phyloP scores from a whole-genome alignment of 2,888 invertebrate genomes.

The Apotomis capreana region DNA sequence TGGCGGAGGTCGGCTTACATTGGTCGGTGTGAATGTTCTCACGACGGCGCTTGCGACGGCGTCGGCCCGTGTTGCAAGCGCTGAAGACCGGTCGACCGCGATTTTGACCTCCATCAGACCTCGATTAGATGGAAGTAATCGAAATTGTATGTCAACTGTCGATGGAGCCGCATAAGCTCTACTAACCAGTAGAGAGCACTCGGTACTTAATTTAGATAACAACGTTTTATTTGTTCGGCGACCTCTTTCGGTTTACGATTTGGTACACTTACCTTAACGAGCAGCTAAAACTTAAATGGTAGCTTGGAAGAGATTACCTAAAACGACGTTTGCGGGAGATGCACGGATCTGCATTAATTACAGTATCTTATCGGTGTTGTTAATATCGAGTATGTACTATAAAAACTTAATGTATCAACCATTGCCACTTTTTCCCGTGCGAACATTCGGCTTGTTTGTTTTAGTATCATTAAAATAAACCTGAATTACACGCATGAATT shows the following conservation, averaged over 20 bases:
- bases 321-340: slow-evolving; percentile 27
- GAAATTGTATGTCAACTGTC: slow-evolving; percentile 40
- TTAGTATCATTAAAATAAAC: slow-evolving; percentile 22
- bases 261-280: slow-evolving; percentile 39
- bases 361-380: slow-evolving; percentile 46
- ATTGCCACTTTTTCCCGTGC: slow-evolving; percentile 45
- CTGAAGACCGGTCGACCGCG: slow-evolving; percentile 67
- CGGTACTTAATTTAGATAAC: slow-evolving; percentile 17
- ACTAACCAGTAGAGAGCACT: slow-evolving; percentile 1
- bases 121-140: slow-evolving; percentile 56
- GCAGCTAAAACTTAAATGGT: slow-evolving; percentile 31
- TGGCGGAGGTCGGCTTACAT: slow-evolving; percentile 56
- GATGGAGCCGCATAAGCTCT: slow-evolving; percentile 22
- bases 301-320: slow-evolving; percentile 32
- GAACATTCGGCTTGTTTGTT: slow-evolving; percentile 42
- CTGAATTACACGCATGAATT: slow-evolving; percentile 32
- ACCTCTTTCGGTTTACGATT: slow-evolving; percentile 40
- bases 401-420: slow-evolving; percentile 40
- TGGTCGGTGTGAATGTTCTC: slow-evolving; percentile 67
- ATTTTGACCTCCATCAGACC: slow-evolving; percentile 61
- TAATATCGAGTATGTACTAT: slow-evolving; percentile 41
- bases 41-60: slow-evolving; percentile 75
- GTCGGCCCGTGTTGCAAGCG: slow-evolving; percentile 66
- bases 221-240: slow-evolving; percentile 34
- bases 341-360: slow-evolving; percentile 44